Evolutionary conservation across 2,888 invertebrate species (phyloP).

Genomic region (Eristalis arbustorum): DNA sequence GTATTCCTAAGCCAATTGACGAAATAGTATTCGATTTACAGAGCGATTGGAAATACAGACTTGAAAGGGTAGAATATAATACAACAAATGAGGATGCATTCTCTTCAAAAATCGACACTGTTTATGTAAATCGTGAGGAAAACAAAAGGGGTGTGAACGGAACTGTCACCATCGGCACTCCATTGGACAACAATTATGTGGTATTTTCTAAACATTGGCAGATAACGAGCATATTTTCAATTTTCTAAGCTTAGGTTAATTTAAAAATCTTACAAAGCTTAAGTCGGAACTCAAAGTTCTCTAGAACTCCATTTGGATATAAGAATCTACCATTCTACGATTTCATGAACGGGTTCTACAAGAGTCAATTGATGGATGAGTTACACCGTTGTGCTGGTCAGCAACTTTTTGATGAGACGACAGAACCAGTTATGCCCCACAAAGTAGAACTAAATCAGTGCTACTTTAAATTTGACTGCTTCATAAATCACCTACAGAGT

Average conservation of each 20-base stretch:
- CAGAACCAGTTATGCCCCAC: neutral
- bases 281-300: neutral
- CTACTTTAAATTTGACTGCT: neutral
- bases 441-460: neutral
- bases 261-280: neutral
- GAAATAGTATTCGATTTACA: neutral
- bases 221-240: neutral
- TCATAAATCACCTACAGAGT: neutral
- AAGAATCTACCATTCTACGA: neutral
- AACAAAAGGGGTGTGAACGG: neutral
- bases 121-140: neutral
- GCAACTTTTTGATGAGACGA: neutral
- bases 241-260: neutral
- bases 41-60: neutral
- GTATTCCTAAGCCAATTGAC: neutral
- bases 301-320: neutral
- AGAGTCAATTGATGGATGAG: neutral
- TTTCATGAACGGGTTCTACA: neutral
- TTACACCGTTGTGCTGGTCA: neutral
- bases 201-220: neutral
- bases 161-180: neutral
- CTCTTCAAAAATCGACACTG: neutral
- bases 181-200: neutral
- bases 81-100: neutral
- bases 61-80: neutral